Evolutionary conservation across 2,888 invertebrate species (phyloP), one percentile per base, ranked within the genome.

Genomic region (Apodemia mormo): DNA sequence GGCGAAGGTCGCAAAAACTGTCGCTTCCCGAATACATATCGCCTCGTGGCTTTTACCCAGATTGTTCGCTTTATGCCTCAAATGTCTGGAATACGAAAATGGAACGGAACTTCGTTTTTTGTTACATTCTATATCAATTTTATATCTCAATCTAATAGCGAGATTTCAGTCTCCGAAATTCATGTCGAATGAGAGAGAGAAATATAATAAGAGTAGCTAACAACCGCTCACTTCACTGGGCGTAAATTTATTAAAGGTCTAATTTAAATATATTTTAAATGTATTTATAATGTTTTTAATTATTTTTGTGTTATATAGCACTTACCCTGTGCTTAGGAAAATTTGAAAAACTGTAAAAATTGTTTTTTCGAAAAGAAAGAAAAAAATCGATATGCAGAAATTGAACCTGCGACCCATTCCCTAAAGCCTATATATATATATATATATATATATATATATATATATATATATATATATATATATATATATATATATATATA

Each of bases 1-100:
- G 52, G 52, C 52, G 52, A n/a, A 52, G 52, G 52, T 52, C 49
- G 49, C 49, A 49, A 49, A 49, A 49, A 49, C 49, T 14, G 49
- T 14, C 49, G 49, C 49, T 10, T 49, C 49, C 14, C 49, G 49
- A 49, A 49, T 49, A 49, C 49, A 49, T 49, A 49, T 49, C 49
- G 49, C 14, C 49, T 49, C 5, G 49, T 49, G 49, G 49, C 14
- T 49, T 49, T 49, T 49, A 10, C 49, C 49, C 14, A 5, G 49
- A 49, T 49, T n/a, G 14, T 5, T 49, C 10, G 9, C 10, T 45
- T 45, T 45, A 49, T 49, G 49, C 14, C 2, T 49, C 49, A 49
- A 49, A 49, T 14, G 49, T n/a, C n/a, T 49, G 49, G 3, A 49
- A 49, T 49, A 49, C 49, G 14, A 49, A 49, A 49, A 49, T 49